phyloP scores from a whole-genome alignment of 2,888 invertebrate species.

The Pyrrhia umbra region DNA sequence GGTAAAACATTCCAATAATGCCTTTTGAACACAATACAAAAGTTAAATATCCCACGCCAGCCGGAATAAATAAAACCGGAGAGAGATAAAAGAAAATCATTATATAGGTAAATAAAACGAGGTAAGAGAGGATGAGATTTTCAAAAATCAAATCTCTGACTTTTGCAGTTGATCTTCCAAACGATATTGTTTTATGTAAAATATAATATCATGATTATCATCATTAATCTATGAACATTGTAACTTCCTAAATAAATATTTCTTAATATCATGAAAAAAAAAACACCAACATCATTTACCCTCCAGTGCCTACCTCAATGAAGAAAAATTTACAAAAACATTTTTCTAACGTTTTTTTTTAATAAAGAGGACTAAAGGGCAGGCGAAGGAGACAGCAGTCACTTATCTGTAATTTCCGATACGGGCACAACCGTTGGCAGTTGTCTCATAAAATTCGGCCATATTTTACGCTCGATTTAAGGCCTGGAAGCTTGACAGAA shows the following conservation, averaged over 20 bases:
- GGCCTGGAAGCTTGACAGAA: constrained; percentile 46
- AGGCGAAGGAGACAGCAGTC: constrained; percentile 5
- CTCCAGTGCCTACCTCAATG: background rate
- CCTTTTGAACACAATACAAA: too few species aligned
- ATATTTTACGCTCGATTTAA: constrained; percentile 68
- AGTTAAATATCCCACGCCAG: background rate
- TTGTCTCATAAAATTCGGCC: constrained; percentile 51
- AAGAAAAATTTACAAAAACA: background rate
- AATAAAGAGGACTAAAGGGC: background rate
- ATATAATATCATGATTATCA: too few species aligned
- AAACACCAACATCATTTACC: too few species aligned
- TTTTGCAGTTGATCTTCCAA: too few species aligned
- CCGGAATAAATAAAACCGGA: too few species aligned
- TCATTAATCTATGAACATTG: too few species aligned
- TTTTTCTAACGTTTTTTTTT: background rate
- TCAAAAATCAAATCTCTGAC: too few species aligned
- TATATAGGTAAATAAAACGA: background rate
- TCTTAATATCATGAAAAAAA: too few species aligned
- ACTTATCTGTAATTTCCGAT: constrained; percentile 29
- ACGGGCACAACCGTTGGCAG: constrained; percentile 32
- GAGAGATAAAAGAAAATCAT: background rate
- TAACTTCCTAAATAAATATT: too few species aligned
- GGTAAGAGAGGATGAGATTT: background rate
- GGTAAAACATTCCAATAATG: too few species aligned
- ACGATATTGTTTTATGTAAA: too few species aligned